These are phyloP conservation scores for Polymixis lichenea DNA, from an alignment of 2,888 invertebrate genomes.

Conservation along the genomic window DNA sequence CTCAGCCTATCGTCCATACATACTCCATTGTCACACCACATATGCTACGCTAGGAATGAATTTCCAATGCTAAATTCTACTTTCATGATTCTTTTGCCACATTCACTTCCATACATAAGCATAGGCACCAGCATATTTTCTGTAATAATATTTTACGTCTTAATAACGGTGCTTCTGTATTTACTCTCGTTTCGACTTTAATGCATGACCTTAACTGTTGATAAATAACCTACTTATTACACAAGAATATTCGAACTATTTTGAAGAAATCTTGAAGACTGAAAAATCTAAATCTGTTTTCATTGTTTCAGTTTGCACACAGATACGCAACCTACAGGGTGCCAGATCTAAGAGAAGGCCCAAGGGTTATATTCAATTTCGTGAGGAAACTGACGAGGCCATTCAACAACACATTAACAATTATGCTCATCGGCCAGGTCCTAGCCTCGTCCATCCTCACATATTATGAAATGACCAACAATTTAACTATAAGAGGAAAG, in stretches of 20 bases:
- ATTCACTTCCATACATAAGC: too few species aligned
- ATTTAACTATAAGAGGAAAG: conserved; percentile 81
- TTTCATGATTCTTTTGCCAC: too few species aligned
- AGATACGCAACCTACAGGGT: conserved; percentile 91
- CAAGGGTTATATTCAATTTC: conserved; percentile 88
- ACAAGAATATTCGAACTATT: background rate
- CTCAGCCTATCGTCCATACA: too few species aligned
- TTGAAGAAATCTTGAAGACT: background rate
- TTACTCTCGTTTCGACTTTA: too few species aligned
- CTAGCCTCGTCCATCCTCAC: conserved; percentile 90
- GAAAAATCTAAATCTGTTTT: conserved; percentile 33
- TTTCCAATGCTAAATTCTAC: too few species aligned
- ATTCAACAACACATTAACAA: conserved; percentile 86
- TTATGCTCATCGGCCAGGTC: conserved; percentile 88
- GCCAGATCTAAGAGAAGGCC: conserved; percentile 91
- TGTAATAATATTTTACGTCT: too few species aligned
- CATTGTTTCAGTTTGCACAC: conserved; percentile 90
- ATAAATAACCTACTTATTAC: too few species aligned
- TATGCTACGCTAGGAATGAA: too few species aligned
- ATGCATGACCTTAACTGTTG: too few species aligned
- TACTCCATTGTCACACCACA: too few species aligned
- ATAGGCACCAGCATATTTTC: too few species aligned
- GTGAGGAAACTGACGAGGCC: conserved; percentile 89
- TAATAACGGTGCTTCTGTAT: too few species aligned
- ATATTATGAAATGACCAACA: conserved; percentile 91